Base-by-base conservation (phyloP, 2,888 invertebrate genomes). In the Sinhomidia bicolor region DNA sequence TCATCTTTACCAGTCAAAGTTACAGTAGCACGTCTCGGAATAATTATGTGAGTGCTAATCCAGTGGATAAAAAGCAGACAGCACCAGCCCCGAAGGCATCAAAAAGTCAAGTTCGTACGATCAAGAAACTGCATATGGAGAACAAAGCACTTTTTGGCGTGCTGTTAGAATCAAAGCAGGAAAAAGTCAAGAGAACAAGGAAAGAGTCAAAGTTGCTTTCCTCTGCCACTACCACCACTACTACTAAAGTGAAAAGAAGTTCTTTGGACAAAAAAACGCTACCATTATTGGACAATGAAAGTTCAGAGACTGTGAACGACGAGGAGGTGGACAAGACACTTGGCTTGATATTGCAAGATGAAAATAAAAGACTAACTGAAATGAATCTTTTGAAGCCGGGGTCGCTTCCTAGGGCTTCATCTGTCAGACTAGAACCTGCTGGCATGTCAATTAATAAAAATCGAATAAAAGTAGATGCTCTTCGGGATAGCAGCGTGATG, bases 91-190 rank as follows among this genome's bases (percentile, higher is more conserved):
- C 20, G 29, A 51, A 76, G 26, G 23, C 71, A 9, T 65, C 65
- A 5, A 32, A 60, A 65, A 60, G 57, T 29, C 62, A 84, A 47
- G 89, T 88, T 3, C 20, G 32, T 5, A 54, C 17, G 12, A 85
- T 91, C 5, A 92, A 92, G 79, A 90, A 89, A 26, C 82, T 92
- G 7, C 91, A 93, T 74, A 91, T 89, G 83, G 93, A 93, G 89
- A 93, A 92, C 80, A 93, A 93, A 88, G 79, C 80, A n/a, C 88
- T 93, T 20, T 93, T 92, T 89, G 93, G 93, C 7, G 87, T 92
- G 6, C 91, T 93, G 1, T 29, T 92, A 6, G 93, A 92, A 90
- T 89, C 89, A 0, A 91, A 89, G 47, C 71, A 78, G n/a, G 90
- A 91, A 36, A 92, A 91, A 83, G 62, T 44, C 29, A 91, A 85